phyloP scores from a whole-genome alignment of 92 coral and sea anemone species.

The Actinostola sp. region DNA sequence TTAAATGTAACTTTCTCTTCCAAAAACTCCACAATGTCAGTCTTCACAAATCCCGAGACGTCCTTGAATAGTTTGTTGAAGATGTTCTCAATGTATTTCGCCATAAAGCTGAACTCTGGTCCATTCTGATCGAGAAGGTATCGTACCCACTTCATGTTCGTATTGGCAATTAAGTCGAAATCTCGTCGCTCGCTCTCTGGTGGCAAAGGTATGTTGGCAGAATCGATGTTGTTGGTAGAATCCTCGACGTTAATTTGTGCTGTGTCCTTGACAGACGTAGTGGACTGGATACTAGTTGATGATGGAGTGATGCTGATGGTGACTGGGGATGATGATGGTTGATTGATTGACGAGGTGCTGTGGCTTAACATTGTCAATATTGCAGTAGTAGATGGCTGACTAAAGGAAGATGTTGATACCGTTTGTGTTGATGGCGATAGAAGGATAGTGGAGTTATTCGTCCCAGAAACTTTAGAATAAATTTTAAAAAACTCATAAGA shows the following conservation, averaged over 20 bases:
- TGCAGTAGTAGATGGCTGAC: background rate
- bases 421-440: no score
- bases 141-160: slow-evolving; percentile 9
- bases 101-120: slow-evolving; percentile 10
- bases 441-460: no score
- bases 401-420: background rate
- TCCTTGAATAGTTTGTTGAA: background rate
- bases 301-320: background rate
- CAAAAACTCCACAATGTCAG: background rate
- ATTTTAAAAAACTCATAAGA: no score
- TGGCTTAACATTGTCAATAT: no score
- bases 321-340: background rate
- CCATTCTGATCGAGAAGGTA: slow-evolving; percentile 8
- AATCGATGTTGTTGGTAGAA: background rate
- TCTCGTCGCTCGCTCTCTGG: slow-evolving; percentile 15
- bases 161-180: slow-evolving; percentile 12
- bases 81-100: slow-evolving; percentile 5
- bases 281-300: background rate
- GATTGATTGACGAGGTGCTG: slow-evolving; percentile 4
- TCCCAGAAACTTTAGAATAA: no score
- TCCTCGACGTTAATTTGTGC: background rate
- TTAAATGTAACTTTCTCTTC: slow-evolving; percentile 10
- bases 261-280: background rate
- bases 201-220: background rate
- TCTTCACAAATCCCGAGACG: slow-evolving; percentile 18